phyloP scores from a whole-genome alignment of 2,797 vertebrate genomes.

The Mycteria americana region DNA sequence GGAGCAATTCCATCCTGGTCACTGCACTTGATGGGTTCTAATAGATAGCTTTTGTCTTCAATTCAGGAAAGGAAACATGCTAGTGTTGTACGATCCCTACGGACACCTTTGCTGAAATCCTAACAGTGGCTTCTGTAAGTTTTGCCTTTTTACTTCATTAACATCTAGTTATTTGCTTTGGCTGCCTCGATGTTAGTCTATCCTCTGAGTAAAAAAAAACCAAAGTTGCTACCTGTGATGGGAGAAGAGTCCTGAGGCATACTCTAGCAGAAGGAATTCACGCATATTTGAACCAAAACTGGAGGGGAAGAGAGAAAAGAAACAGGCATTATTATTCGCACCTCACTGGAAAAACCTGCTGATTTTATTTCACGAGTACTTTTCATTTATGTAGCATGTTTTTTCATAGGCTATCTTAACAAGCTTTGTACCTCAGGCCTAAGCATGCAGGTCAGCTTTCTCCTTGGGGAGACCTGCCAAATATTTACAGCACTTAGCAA shows the following conservation, averaged over 20 bases:
- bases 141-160: not conserved
- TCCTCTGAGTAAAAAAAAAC: not conserved
- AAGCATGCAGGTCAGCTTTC: not conserved
- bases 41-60: not conserved
- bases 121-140: not conserved
- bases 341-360: not conserved
- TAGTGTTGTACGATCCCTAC: not conserved
- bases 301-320: not conserved
- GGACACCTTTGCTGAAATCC: not conserved
- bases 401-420: not conserved
- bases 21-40: not conserved
- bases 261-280: constrained; percentile 94
- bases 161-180: not conserved
- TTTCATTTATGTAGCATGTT: not conserved
- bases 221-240: constrained; percentile 86
- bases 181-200: not conserved
- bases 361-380: not conserved
- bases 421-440: not conserved
- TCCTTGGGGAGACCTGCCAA: not conserved
- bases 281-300: constrained; percentile 97
- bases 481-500: not conserved
- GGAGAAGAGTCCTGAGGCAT: constrained; percentile 92
- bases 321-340: not conserved
- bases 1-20: not conserved
- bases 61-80: not conserved